Evolutionary conservation across 37 sponge, comb jelly and placozoan species (phyloP), one percentile per base, ranked within the genome.

Genomic region (Lycopodina hypogea): DNA sequence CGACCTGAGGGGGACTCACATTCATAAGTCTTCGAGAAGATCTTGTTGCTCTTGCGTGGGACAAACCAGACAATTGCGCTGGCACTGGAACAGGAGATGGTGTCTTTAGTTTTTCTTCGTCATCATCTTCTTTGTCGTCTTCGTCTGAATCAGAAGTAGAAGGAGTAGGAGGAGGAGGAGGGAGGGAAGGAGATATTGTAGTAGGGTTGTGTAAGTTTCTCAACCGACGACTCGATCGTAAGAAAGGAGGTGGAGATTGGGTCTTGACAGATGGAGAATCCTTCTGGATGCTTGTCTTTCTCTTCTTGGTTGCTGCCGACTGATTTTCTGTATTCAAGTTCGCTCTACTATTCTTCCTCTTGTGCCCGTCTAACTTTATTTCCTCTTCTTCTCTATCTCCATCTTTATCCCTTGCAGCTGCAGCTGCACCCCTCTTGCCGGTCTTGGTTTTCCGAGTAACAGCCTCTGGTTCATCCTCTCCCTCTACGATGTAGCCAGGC

Each of bases 221-320:
- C 71, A 62, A 71, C 22, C 71, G 33, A 1, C 69, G 72, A 32
- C 81, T 72, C 29, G 61, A 71, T 6, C 63, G 61, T 2, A 69
- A 21, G 64, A 60, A 64, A 39, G 64, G 52, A 37, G 60, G 82
- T 18, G 62, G 82, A 66, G 67, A 63, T 30, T 51, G 74, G 51
- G 29, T 56, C 70, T 70, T 42, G 42, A 45, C 9, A 9, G 42
- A 22, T 35, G 70, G 70, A 6, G 70, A 42, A 1, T 23, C 14
- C 11, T 38, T 8, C 36, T 42, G 42, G 21, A 3, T 19, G 17
- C 61, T 39, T 15, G 38, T 51, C 19, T 29, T 70, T 41, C 48
- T 57, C 21, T 15, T 41, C 69, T 30, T 80, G 14, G 61, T 26
- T 23, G 19, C 64, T 1, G 35, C 6, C 6, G 42, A 4, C 26